These are phyloP conservation scores for Linepithema humile DNA, from an alignment of 1,140 invertebrate genomes.

Conservation along the genomic window DNA sequence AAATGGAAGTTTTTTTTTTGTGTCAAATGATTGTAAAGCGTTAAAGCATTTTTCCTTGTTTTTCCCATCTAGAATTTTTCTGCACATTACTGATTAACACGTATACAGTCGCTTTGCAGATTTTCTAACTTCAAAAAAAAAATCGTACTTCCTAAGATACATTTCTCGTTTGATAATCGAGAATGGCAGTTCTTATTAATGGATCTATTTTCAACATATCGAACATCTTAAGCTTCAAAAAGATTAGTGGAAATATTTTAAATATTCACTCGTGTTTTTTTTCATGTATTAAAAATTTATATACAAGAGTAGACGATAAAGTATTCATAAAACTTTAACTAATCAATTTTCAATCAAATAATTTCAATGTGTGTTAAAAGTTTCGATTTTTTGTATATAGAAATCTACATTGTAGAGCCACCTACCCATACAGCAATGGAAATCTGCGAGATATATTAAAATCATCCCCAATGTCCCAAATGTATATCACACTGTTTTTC, in stretches of 20 bases:
- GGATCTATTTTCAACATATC: background rate
- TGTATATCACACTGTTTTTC: background rate
- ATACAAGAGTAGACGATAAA: background rate
- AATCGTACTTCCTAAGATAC: background rate
- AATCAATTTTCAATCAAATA: slow-evolving; percentile 1
- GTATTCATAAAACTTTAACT: background rate
- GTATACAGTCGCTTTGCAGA: too few species aligned
- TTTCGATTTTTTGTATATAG: background rate
- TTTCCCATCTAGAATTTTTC: background rate
- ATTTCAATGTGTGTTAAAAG: background rate
- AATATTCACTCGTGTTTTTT: background rate
- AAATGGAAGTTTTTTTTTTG: background rate
- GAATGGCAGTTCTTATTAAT: background rate
- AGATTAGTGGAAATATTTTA: background rate
- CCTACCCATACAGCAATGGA: slow-evolving; percentile 25
- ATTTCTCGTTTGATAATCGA: background rate
- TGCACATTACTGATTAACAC: background rate
- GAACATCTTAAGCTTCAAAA: background rate
- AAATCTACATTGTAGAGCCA: slow-evolving; percentile 5
- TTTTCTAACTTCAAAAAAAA: too few species aligned
- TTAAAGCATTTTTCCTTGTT: background rate
- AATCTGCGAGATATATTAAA: slow-evolving; percentile 31
- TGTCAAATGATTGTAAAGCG: background rate
- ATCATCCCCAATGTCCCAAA: slow-evolving; percentile 6
- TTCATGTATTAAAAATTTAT: background rate